Conservation (phyloP, 2,888 invertebrate genomes). For the Rhabditoides inermis region DNA sequence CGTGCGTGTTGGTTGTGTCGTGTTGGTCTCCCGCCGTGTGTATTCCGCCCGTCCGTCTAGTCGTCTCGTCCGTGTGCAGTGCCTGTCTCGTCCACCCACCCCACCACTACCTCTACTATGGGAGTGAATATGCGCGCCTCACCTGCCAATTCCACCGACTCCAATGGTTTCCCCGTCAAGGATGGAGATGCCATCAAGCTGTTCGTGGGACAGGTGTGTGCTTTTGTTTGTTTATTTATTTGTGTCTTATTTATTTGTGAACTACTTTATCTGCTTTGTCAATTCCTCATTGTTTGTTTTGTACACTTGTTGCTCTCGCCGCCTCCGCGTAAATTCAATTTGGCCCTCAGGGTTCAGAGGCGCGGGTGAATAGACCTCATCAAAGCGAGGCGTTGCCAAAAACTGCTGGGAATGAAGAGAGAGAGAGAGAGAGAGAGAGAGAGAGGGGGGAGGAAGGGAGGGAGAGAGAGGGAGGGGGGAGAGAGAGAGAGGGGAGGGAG, state of each 20-base stretch:
- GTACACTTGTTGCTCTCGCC: neutral
- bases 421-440: neutral
- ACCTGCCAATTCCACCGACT: conserved; percentile 45
- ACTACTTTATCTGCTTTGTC: no score
- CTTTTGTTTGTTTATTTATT: neutral
- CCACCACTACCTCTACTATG: no score
- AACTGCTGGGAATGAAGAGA: neutral
- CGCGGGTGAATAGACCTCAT: neutral
- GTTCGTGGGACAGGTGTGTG: conserved; percentile 67
- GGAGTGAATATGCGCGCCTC: conserved; percentile 20
- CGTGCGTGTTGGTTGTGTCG: no score
- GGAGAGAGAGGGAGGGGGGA: neutral
- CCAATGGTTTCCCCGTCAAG: conserved; percentile 54
- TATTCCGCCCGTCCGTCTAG: no score
- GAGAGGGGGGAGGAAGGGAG: neutral
- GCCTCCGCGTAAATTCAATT: neutral
- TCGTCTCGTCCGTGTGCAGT: no score
- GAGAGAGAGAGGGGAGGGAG: conserved; percentile 1
- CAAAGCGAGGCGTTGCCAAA: neutral
- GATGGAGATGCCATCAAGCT: conserved; percentile 67
- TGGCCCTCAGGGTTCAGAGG: neutral
- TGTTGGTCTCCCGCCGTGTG: no score
- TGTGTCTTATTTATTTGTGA: neutral
- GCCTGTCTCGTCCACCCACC: no score
- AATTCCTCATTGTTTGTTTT: neutral